Conservation (phyloP, 1,140 invertebrate genomes). For the Telenomus remus region DNA sequence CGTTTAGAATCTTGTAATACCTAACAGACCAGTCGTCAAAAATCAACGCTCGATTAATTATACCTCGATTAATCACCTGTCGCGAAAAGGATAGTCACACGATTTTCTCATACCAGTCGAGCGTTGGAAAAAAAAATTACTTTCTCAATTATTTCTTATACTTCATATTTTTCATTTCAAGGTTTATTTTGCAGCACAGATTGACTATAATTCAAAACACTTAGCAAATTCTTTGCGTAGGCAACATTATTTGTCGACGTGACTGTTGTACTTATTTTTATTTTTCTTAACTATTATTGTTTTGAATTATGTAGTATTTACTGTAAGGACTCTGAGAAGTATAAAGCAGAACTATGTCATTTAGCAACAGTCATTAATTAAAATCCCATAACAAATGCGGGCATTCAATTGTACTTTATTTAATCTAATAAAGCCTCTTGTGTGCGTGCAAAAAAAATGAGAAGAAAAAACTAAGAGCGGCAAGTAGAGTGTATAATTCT, state of each 20-base stretch:
- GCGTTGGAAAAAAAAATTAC: not conserved
- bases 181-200: no score
- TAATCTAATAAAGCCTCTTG: not conserved
- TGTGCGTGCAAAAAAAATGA: not conserved
- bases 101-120: not conserved
- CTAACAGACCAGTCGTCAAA: conserved; percentile 31
- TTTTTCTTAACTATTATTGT: no score
- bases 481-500: conserved; percentile 11
- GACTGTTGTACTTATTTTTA: no score
- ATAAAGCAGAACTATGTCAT: not conserved
- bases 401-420: not conserved
- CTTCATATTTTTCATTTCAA: no score
- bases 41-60: conserved; percentile 20
- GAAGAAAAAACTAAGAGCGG: not conserved
- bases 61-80: conserved; percentile 10
- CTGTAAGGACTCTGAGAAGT: no score
- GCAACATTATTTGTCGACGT: no score
- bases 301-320: no score
- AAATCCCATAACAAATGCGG: not conserved
- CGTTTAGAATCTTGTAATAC: conserved; percentile 29
- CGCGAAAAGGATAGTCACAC: not conserved
- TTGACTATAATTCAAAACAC: no score
- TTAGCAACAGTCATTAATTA: not conserved
- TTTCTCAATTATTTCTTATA: no score
- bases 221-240: no score